These are phyloP conservation scores for Deilephila elpenor DNA, from an alignment of 2,888 invertebrate species.

Conservation along the genomic window DNA sequence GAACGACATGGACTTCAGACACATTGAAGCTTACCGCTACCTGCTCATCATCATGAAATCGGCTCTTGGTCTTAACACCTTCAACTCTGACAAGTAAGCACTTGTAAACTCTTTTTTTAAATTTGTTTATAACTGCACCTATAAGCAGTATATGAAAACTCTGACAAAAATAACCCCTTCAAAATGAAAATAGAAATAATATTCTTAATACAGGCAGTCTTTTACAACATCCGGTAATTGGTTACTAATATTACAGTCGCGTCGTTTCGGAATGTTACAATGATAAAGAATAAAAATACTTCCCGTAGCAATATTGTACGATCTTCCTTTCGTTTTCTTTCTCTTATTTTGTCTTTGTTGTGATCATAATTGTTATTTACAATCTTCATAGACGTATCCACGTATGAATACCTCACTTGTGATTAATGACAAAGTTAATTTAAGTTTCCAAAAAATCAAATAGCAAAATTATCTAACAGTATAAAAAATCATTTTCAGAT, in stretches of 20 bases:
- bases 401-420: neutral
- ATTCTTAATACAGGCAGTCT: too few species aligned
- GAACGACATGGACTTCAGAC: constrained; percentile 65
- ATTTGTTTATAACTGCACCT: too few species aligned
- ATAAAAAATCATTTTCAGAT: constrained; percentile 57
- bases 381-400: neutral
- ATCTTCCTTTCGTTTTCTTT: too few species aligned
- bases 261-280: too few species aligned
- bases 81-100: constrained; percentile 70
- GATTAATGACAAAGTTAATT: neutral
- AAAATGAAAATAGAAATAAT: neutral
- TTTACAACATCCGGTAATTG: too few species aligned
- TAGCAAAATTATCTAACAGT: neutral
- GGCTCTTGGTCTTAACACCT: constrained; percentile 69
- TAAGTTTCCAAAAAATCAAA: neutral
- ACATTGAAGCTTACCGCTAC: constrained; percentile 82
- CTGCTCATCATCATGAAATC: constrained; percentile 84
- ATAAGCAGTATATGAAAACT: neutral
- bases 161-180: neutral
- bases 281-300: too few species aligned
- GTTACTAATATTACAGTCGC: too few species aligned
- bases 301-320: too few species aligned
- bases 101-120: constrained; percentile 54
- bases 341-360: too few species aligned
- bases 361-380: too few species aligned